Evolutionary conservation across 2,888 invertebrate species (phyloP).

Genomic region (Ophraella communa): DNA sequence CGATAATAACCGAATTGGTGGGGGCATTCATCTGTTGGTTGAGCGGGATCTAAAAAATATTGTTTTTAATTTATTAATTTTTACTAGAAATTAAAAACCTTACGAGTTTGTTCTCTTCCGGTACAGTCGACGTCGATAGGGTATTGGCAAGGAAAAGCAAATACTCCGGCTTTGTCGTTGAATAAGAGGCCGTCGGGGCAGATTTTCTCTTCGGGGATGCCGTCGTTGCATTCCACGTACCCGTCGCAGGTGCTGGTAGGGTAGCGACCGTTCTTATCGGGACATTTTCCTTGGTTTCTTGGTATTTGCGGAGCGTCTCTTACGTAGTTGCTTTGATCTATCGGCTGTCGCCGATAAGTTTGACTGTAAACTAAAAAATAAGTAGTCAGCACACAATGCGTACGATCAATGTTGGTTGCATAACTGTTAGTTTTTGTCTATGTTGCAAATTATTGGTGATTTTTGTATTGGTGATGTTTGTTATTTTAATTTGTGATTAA

Average conservation of each 20-base stretch:
- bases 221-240: slow-evolving; percentile 68
- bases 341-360: slow-evolving; percentile 24
- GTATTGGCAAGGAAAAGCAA: slow-evolving; percentile 81
- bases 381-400: too few species aligned
- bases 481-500: too few species aligned
- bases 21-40: slow-evolving; percentile 79
- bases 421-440: too few species aligned
- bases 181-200: slow-evolving; percentile 85
- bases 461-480: too few species aligned
- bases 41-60: slow-evolving; percentile 66
- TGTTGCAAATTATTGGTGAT: too few species aligned
- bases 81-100: too few species aligned
- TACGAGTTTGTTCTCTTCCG: slow-evolving; percentile 72
- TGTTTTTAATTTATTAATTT: too few species aligned
- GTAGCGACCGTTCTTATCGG: slow-evolving; percentile 43
- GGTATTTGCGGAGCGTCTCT: slow-evolving; percentile 39
- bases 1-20: slow-evolving; percentile 84
- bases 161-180: slow-evolving; percentile 72
- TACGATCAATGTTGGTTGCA: too few species aligned
- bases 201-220: slow-evolving; percentile 74
- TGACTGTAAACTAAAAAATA: slow-evolving; percentile 36
- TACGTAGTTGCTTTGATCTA: slow-evolving; percentile 31
- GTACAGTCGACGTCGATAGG: slow-evolving; percentile 82
- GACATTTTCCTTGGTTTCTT: slow-evolving; percentile 37
- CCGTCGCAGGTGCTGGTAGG: slow-evolving; percentile 49